Base-by-base conservation (phyloP, 2,888 invertebrate genomes). In the Rugalucina vietnamica region DNA sequence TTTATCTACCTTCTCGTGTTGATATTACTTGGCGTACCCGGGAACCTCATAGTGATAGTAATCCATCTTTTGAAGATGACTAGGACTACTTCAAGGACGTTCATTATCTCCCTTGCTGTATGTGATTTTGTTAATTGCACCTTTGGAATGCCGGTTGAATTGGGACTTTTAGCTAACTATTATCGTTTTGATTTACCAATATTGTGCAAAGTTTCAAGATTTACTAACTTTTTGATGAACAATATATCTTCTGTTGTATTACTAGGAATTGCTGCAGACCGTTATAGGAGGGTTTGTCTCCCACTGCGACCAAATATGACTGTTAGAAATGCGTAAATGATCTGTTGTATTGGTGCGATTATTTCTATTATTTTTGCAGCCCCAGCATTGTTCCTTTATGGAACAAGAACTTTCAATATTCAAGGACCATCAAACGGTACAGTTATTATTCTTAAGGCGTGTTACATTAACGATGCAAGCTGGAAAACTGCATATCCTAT, bases 371-470 rank as follows among this genome's bases (percentile, higher is more conserved):
- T 81, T 0, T 79, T 89, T 4, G 88, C 91, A 14, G 82, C 86
- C 75, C 91, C 92, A 0, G 87, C 91, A 24, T 70, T 92, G 14
- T 65, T 91, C 3, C 81, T 92, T 0, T 92, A 91, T 75, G 91
- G 91, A 36, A 91, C 89, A 1, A 81, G 65, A 14, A 86, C 86
- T 0, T 71, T 88, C 12, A 18, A 34, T 29, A 21, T 82, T 8
- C 84, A 81, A 29, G 79, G 77, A 12, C 57, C 77, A 37, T 60
- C 73, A 21, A 85, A 80, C 32, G 50, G 70, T 50, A 71, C 73
- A 36, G 65, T 36, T 27, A n/a, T 84, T n/a, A 76, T 60, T 0
- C 69, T 87, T 34, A 87, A 89, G 36, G 89, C 90, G 21, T 91
- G 91, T 74, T 77, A 88, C 8, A 84, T 91, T 10, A 82, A 87